Percentiles rank a stretch among this genome's conserved stretches.
These are phyloP conservation scores for Chrysina gloriosa DNA, from an alignment of 2,888 invertebrate genomes.

Conservation along the genomic window DNA sequence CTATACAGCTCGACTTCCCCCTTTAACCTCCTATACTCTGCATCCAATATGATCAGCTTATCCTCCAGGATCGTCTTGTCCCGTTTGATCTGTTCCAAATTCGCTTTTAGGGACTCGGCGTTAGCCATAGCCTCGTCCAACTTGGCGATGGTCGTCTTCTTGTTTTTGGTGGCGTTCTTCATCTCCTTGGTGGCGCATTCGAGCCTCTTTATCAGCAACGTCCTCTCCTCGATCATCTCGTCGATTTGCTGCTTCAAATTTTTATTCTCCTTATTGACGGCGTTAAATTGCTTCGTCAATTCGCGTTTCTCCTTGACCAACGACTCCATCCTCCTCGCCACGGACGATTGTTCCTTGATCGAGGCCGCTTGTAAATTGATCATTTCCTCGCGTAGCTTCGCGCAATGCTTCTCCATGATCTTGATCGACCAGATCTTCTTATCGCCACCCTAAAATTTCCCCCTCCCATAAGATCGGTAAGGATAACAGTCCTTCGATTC, in stretches of 20 bases:
- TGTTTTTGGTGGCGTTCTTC: conserved; percentile 57
- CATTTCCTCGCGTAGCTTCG: conserved; percentile 56
- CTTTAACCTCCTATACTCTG: conserved; percentile 56
- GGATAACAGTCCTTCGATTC: too few relatives aligned
- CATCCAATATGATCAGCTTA: conserved; percentile 54
- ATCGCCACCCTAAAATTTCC: conserved; percentile 1
- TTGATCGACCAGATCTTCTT: conserved; percentile 34
- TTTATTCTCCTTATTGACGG: conserved; percentile 57
- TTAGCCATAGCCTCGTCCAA: conserved; percentile 55
- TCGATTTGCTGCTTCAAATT: conserved; percentile 58
- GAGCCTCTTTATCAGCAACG: conserved; percentile 54
- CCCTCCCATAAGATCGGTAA: too few relatives aligned
- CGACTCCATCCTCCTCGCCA: conserved; percentile 56
- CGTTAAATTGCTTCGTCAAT: conserved; percentile 51
- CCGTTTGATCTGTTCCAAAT: conserved; percentile 53
- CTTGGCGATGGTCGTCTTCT: conserved; percentile 57
- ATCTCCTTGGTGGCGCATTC: conserved; percentile 60
- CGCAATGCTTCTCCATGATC: conserved; percentile 48
- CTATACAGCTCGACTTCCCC: conserved; percentile 45
- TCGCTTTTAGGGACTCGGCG: conserved; percentile 51
- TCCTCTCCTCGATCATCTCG: conserved; percentile 58
- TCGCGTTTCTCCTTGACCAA: conserved; percentile 58
- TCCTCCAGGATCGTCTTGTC: conserved; percentile 58
- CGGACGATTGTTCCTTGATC: conserved; percentile 55
- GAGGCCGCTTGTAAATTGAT: conserved; percentile 54